phyloP scores from a whole-genome alignment of 2,888 invertebrate species.

The Trileptium ribeirensis region DNA sequence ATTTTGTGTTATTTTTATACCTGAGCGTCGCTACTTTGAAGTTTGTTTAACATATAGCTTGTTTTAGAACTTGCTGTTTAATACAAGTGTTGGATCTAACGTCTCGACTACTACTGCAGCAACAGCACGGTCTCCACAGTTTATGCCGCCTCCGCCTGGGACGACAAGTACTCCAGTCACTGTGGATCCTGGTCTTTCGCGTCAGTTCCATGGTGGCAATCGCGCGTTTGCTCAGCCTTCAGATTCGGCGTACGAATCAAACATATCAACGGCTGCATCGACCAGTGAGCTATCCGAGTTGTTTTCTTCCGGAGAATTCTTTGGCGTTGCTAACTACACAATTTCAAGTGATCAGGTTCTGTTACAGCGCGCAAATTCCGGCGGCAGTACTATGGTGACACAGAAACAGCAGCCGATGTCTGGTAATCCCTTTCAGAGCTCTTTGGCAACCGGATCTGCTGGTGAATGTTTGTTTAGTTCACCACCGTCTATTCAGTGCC shows the following conservation, averaged over 20 bases:
- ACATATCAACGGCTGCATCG: neutral
- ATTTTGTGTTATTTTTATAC: too few relatives aligned
- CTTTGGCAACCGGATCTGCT: neutral
- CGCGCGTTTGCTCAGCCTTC: neutral
- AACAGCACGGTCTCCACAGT: too few relatives aligned
- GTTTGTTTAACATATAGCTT: too few relatives aligned
- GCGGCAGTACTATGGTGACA: neutral
- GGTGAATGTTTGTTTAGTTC: too few relatives aligned
- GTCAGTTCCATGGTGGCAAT: too few relatives aligned
- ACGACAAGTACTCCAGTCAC: too few relatives aligned
- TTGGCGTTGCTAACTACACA: neutral
- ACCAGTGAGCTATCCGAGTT: neutral
- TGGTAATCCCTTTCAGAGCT: neutral
- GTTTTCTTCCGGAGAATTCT: neutral
- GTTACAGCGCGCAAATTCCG: neutral
- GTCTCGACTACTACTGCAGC: too few relatives aligned
- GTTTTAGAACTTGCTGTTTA: too few relatives aligned
- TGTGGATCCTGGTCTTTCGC: too few relatives aligned
- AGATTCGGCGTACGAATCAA: neutral
- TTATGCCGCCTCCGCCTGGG: too few relatives aligned
- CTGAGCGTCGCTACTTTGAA: too few relatives aligned
- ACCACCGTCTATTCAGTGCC: neutral
- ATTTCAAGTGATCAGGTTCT: too few relatives aligned
- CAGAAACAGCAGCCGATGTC: neutral
- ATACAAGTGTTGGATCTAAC: neutral